Conservation (phyloP, 2,888 invertebrate species). For the Brachyptera putata region DNA sequence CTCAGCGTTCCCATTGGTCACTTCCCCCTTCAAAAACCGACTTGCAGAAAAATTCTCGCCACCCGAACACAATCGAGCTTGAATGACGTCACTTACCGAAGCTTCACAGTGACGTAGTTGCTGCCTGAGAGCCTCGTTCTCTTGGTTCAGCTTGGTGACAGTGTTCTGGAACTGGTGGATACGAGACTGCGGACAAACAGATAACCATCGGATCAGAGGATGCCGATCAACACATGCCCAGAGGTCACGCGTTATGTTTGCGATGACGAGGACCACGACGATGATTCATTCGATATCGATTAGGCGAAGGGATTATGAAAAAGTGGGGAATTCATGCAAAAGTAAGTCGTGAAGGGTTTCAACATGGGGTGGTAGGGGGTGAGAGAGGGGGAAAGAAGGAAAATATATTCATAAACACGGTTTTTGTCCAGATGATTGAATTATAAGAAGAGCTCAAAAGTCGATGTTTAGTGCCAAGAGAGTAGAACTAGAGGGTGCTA, state of each 20-base stretch:
- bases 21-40: too few species aligned
- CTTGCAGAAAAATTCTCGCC: too few species aligned
- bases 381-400: not conserved
- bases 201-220: not conserved
- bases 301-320: not conserved
- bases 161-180: conserved; percentile 68
- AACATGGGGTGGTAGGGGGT: not conserved
- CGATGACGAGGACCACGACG: too few species aligned
- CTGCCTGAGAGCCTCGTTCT: conserved; percentile 63
- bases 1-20: too few species aligned
- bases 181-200: conserved; percentile 54
- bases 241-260: not conserved
- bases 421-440: not conserved
- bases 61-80: too few species aligned
- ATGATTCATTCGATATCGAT: not conserved
- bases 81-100: not conserved
- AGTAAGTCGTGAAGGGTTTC: too few species aligned
- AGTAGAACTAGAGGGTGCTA: conserved; percentile 16
- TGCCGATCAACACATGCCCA: not conserved
- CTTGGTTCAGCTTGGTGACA: conserved; percentile 60
- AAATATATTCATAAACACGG: conserved; percentile 1
- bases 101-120: conserved; percentile 44
- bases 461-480: conserved; percentile 3
- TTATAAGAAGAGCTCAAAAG: conserved; percentile 3
- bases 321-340: not conserved